Percentiles rank a stretch among this genome's conserved stretches.
Evolutionary conservation across 2,888 invertebrate species (phyloP).

Genomic region (Agelastica alni): DNA sequence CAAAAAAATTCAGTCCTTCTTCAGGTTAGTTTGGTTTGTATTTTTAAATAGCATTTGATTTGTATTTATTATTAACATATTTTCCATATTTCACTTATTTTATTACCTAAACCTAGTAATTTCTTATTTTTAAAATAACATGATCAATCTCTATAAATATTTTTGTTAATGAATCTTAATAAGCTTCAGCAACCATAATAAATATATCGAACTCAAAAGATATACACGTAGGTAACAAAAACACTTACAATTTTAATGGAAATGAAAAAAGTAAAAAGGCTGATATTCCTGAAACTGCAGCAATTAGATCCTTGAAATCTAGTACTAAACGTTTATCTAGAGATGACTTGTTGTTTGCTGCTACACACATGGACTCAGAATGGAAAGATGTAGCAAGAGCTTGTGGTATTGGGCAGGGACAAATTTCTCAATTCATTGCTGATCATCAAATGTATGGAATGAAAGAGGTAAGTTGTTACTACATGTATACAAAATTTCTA

Average conservation of each 20-base stretch:
- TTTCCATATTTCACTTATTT: too few relatives aligned
- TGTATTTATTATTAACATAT: too few relatives aligned
- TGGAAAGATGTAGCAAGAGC: slow-evolving; percentile 64
- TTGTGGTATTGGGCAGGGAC: slow-evolving; percentile 57
- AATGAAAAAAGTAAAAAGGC: slow-evolving; percentile 34
- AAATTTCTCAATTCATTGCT: slow-evolving; percentile 64
- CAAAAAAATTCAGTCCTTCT: slow-evolving; percentile 12
- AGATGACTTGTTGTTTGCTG: slow-evolving; percentile 61
- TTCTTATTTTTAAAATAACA: too few relatives aligned
- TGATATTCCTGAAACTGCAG: slow-evolving; percentile 34
- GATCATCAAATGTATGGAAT: slow-evolving; percentile 59
- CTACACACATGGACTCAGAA: slow-evolving; percentile 64
- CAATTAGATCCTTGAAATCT: slow-evolving; percentile 28
- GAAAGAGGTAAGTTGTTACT: slow-evolving; percentile 63
- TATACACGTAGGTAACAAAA: slow-evolving; percentile 32
- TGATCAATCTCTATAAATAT: too few relatives aligned
- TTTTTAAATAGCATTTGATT: too few relatives aligned
- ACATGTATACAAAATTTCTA: too few relatives aligned
- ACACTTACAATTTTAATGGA: slow-evolving; percentile 28
- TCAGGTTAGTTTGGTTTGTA: slow-evolving; percentile 14
- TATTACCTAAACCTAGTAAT: too few relatives aligned
- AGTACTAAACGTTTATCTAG: slow-evolving; percentile 27
- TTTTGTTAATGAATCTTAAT: too few relatives aligned
- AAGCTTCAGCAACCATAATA: slow-evolving; percentile 30
- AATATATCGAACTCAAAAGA: slow-evolving; percentile 33